Base-by-base conservation (phyloP, 2,797 vertebrate genomes). In the Betta splendens region DNA sequence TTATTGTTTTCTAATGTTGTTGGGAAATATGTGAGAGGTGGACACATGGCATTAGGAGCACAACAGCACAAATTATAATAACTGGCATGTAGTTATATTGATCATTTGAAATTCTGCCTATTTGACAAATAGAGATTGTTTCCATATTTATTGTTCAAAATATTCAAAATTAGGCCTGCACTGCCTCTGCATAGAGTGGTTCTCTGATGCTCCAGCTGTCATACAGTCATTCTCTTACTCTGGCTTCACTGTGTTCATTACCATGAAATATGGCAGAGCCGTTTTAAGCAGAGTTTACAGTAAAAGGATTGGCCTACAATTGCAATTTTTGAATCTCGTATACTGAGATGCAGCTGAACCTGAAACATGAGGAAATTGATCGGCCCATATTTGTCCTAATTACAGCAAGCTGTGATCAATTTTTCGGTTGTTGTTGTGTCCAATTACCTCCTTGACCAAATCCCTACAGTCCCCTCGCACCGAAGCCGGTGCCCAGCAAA, bases 381-480 rank as follows among this genome's bases (percentile, higher is more conserved):
- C 75, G 70, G 72, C 66, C 72, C 69, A 78, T 83, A 89, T 89
- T 84, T 77, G 74, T 59, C 64, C 74, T 87, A 88, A 92, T 89
- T 90, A 79, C 81, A 81, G 61, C 85, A 87, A n/a, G 80, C 86
- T 89, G 84, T 71, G 69, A 81, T 84, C 63, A 58, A 76, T 84
- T 79, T 79, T 62, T 64, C 28, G 7, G 25, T 68, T 75, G 73
- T 72, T 79, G 73, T 69, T 77, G 83, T 80, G 81, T 85, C 88
- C 85, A 88, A 91, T 90, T 89, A 90, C 53, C 84, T 81, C 80
- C 68, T 78, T 74, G 81, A 80, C 79, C 80, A 72, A 91, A 83
- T 87, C 85, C 87, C 83, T 49, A 54, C 48, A 74, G 83, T 61
- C 76, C 72, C 73, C 59, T 80, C 61, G 33, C 42, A 31, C 62